A percentile compares a stretch with the other conserved stretches of the same genome.
Evolutionary conservation across 2,888 invertebrate genomes (phyloP).

Genomic region (Tiphia femorata): DNA sequence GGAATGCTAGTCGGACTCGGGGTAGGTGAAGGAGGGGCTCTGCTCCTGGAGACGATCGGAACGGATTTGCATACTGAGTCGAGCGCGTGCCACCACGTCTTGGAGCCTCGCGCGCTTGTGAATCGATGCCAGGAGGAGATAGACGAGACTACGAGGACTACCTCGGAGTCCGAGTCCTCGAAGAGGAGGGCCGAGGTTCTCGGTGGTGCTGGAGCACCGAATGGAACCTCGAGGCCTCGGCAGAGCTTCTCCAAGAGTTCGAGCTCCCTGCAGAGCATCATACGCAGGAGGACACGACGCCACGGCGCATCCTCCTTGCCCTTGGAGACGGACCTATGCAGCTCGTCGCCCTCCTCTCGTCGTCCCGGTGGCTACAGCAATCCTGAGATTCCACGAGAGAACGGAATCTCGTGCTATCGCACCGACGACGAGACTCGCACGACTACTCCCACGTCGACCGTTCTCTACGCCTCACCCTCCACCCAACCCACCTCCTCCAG

Average conservation of each 20-base stretch:
- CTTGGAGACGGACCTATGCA: constrained; percentile 31
- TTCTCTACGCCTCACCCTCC: constrained; percentile 30
- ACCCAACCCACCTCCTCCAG: constrained; percentile 22
- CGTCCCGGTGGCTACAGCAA: too few species aligned
- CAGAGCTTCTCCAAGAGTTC: constrained; percentile 35
- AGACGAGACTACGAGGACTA: constrained; percentile 29
- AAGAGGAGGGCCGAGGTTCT: constrained; percentile 28
- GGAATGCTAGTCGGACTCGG: too few species aligned
- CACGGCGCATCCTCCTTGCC: constrained; percentile 33
- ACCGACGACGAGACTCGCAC: constrained; percentile 31
- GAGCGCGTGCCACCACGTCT: too few species aligned
- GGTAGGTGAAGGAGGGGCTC: too few species aligned
- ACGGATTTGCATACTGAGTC: constrained; percentile 20
- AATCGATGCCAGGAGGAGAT: constrained; percentile 26
- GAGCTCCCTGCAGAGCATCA: constrained; percentile 37
- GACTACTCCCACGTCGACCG: constrained; percentile 41
- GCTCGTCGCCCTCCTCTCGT: constrained; percentile 25
- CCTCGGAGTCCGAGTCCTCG: constrained; percentile 22
- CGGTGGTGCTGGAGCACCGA: constrained; percentile 13
- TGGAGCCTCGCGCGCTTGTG: constrained; percentile 27
- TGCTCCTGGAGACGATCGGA: constrained; percentile 32
- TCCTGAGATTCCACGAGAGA: constrained; percentile 20
- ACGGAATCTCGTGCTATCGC: constrained; percentile 12
- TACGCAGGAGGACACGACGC: constrained; percentile 29
- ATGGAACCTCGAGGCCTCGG: constrained; percentile 18